Conservation (phyloP, 2,888 invertebrate species). For the Priocnemis perturbator region DNA sequence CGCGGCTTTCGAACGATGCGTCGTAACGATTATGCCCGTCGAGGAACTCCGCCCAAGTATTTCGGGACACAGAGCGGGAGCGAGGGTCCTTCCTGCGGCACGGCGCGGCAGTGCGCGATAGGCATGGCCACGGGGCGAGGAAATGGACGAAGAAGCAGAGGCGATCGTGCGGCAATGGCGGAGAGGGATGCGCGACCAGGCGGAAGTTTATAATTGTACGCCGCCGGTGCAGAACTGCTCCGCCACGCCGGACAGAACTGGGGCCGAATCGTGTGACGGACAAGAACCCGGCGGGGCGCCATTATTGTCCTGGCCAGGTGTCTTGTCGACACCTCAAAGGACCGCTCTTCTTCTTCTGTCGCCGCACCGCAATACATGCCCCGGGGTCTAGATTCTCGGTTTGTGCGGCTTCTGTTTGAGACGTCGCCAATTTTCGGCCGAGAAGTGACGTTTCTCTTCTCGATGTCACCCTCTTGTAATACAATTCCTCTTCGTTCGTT, state of each 20-base stretch:
- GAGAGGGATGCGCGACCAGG: constrained; percentile 48
- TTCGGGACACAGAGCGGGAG: constrained; percentile 6
- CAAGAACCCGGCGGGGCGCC: constrained; percentile 51
- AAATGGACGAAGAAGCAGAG: constrained; percentile 29
- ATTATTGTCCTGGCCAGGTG: constrained; percentile 67
- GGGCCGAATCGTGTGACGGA: constrained; percentile 46
- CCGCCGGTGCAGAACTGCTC: constrained; percentile 41
- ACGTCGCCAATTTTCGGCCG: neutral
- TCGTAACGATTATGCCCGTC: constrained; percentile 41
- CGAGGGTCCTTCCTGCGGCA: constrained; percentile 15
- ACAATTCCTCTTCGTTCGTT: too few species aligned
- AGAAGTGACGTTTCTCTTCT: constrained; percentile 10
- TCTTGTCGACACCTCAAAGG: constrained; percentile 69
- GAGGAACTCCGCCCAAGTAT: constrained; percentile 47
- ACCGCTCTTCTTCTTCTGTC: constrained; percentile 43
- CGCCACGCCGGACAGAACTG: constrained; percentile 39
- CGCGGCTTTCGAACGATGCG: too few species aligned
- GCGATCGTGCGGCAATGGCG: constrained; percentile 9
- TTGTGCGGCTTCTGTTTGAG: neutral
- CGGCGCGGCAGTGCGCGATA: constrained; percentile 12
- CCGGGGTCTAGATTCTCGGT: neutral
- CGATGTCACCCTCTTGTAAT: too few species aligned
- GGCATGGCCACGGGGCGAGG: constrained; percentile 20
- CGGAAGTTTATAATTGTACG: constrained; percentile 67
- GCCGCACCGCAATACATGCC: constrained; percentile 28